Evolutionary conservation across 2,797 vertebrate genomes (phyloP).

Genomic region (Sciurus vulgaris): DNA sequence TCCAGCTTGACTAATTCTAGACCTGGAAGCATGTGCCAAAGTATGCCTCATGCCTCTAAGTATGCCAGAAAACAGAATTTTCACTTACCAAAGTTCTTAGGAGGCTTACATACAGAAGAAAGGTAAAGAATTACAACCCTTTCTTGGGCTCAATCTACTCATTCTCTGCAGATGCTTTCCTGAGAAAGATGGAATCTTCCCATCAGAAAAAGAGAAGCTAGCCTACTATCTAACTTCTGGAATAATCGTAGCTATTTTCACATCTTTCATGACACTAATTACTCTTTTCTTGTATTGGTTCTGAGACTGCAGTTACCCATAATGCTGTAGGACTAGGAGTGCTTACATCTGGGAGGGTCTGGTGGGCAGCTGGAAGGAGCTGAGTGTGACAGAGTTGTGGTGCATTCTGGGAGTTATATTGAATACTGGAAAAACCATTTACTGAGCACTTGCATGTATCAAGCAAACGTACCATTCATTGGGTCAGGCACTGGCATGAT

Average conservation of each 20-base stretch:
- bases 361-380: background rate
- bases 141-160: background rate
- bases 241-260: conserved; percentile 1
- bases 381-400: background rate
- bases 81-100: background rate
- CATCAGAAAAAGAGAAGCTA: background rate
- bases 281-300: background rate
- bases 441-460: background rate
- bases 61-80: conserved; percentile 22
- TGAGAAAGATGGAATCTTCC: background rate
- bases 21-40: background rate
- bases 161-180: background rate
- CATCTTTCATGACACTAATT: background rate
- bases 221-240: background rate
- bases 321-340: background rate
- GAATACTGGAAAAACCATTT: background rate
- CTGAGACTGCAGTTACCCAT: background rate
- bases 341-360: background rate
- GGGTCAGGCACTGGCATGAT: background rate
- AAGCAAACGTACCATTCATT: background rate
- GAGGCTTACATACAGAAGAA: background rate
- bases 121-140: background rate
- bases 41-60: background rate
- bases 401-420: background rate
- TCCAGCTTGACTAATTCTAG: conserved; percentile 1